Evolutionary conservation across 2,888 invertebrate genomes (phyloP).

Genomic region (Tiphia femorata): DNA sequence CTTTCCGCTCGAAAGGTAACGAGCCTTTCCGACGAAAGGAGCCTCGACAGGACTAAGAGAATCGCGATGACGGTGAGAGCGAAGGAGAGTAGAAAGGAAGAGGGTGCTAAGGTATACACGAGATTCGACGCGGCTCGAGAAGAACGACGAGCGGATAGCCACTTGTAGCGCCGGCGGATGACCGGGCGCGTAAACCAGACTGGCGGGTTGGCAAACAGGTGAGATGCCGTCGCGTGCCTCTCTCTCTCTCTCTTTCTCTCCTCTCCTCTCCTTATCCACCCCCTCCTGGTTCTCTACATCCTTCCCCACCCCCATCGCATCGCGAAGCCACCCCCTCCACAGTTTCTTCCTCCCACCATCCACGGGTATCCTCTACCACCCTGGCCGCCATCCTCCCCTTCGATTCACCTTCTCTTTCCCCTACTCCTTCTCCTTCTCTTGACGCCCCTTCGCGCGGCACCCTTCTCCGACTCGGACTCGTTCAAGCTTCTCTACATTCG

Average conservation of each 20-base stretch:
- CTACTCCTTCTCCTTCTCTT: no score
- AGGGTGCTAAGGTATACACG: no score
- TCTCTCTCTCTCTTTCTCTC: constrained; percentile 26
- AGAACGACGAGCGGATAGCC: constrained; percentile 27
- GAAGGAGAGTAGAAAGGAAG: constrained; percentile 3
- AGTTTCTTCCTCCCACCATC: background rate
- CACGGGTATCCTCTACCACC: no score
- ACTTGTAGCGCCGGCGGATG: constrained; percentile 58
- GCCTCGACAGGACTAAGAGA: background rate
- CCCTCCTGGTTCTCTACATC: constrained; percentile 15
- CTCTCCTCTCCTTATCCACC: constrained; percentile 8
- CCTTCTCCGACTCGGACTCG: no score
- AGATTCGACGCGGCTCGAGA: background rate
- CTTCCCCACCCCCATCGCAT: background rate
- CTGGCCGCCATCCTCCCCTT: no score
- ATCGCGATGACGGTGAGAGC: background rate
- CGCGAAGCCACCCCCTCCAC: background rate
- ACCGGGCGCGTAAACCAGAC: constrained; percentile 62
- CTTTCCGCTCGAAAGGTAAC: no score
- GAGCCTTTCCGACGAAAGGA: background rate
- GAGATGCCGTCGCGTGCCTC: constrained; percentile 53
- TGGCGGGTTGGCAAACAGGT: constrained; percentile 60
- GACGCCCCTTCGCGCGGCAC: no score
- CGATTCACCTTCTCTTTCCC: no score
- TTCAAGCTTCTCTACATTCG: no score